Conservation (phyloP, 2,888 invertebrate genomes). For the Chaitophorus viminalis region DNA sequence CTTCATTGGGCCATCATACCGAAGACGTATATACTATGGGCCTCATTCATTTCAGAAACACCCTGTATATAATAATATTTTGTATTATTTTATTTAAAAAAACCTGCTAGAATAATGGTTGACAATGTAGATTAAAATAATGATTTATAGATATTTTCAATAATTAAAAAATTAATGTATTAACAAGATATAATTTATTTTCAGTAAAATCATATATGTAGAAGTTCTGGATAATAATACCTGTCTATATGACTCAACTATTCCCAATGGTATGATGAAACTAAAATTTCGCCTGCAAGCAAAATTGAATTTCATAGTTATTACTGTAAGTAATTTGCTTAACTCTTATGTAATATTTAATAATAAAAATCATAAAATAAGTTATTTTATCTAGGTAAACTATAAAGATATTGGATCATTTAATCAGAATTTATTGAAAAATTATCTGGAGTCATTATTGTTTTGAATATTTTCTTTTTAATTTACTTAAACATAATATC, state of each 20-base stretch:
- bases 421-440: not conserved
- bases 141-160: too few species aligned
- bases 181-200: not conserved
- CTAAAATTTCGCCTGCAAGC: conserved; percentile 54
- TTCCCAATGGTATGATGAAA: conserved; percentile 59
- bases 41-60: too few species aligned
- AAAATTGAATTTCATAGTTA: conserved; percentile 39
- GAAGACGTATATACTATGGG: too few species aligned
- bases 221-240: conserved; percentile 53
- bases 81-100: not conserved
- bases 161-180: too few species aligned
- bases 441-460: conserved; percentile 24
- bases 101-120: not conserved
- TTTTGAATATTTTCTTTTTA: not conserved
- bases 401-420: not conserved
- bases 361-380: not conserved
- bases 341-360: not conserved
- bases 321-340: conserved; percentile 22
- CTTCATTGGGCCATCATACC: too few species aligned
- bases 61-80: too few species aligned
- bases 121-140: not conserved
- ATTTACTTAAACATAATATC: too few species aligned
- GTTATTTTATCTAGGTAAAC: conserved; percentile 32
- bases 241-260: conserved; percentile 35
- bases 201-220: conserved; percentile 20